Evolutionary conservation across 2,113 vertebrate species (phyloP).

Genomic region (Nibea albiflora): DNA sequence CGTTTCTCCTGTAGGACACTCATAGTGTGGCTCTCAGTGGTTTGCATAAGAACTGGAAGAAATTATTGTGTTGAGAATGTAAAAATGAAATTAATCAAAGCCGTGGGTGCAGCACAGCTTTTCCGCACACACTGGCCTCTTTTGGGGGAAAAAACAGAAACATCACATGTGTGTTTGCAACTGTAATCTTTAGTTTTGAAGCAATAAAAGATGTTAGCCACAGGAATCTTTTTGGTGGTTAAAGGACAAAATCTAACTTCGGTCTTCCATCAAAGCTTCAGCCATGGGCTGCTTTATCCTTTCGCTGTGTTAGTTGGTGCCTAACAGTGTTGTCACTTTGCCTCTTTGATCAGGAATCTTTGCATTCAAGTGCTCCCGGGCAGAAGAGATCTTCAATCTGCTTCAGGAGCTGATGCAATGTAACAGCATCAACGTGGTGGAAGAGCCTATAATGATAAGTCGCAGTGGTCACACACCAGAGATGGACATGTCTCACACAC

Average conservation of each 20-base stretch:
- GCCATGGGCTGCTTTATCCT: not conserved
- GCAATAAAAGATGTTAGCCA: no score
- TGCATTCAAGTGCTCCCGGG: conserved; percentile 97
- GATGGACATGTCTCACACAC: conserved; percentile 87
- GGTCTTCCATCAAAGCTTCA: not conserved
- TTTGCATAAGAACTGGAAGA: no score
- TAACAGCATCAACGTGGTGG: conserved; percentile 97
- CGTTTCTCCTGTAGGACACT: not conserved
- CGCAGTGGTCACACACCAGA: conserved; percentile 89
- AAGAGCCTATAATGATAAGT: conserved; percentile 93
- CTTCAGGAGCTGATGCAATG: conserved; percentile 99
- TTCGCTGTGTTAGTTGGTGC: not conserved
- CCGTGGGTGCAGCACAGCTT: not conserved
- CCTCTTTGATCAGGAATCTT: conserved; percentile 90
- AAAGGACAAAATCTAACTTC: not conserved
- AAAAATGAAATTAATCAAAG: not conserved
- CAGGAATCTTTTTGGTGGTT: not conserved
- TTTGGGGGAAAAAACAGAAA: not conserved
- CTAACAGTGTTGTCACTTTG: conserved; percentile 13
- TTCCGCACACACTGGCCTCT: not conserved
- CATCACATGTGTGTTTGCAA: not conserved
- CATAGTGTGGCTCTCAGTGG: not conserved
- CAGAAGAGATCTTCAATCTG: conserved; percentile 98
- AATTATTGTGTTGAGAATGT: no score
- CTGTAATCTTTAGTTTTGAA: not conserved